Conservation (phyloP, 2,113 vertebrate genomes). For the Oncorhynchus clarkii region DNA sequence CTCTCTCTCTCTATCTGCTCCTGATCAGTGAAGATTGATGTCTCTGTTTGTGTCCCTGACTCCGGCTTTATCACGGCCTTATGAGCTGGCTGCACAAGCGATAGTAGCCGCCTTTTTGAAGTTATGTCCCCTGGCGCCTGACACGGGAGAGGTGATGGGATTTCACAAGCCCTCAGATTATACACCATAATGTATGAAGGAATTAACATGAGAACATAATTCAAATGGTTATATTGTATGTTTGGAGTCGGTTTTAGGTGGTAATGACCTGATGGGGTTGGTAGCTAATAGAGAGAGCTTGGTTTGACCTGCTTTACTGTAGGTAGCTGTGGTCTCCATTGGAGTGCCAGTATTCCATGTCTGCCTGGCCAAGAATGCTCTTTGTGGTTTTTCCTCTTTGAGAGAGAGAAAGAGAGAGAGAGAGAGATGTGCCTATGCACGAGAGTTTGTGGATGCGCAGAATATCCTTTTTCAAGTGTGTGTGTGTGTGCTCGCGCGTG, state of each 20-base stretch:
- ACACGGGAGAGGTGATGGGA: slow-evolving; percentile 17
- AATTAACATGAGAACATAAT: neutral
- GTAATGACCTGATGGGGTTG: slow-evolving; percentile 18
- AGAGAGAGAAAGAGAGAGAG: neutral
- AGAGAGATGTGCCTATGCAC: neutral
- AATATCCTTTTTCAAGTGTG: slow-evolving; percentile 9
- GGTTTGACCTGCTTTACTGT: slow-evolving; percentile 57
- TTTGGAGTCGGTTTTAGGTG: slow-evolving; percentile 10
- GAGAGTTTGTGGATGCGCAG: neutral
- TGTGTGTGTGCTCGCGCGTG: slow-evolving; percentile 23
- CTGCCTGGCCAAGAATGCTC: slow-evolving; percentile 20
- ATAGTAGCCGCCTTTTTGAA: slow-evolving; percentile 45
- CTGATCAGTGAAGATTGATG: slow-evolving; percentile 62
- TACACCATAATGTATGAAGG: neutral
- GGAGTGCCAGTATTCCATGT: slow-evolving; percentile 13
- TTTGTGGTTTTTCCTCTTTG: slow-evolving; percentile 9
- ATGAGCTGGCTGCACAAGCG: slow-evolving; percentile 46
- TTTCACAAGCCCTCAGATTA: neutral
- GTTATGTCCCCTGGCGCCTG: slow-evolving; percentile 54
- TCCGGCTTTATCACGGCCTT: slow-evolving; percentile 47
- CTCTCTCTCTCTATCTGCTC: slow-evolving; percentile 50
- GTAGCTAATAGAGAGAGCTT: slow-evolving; percentile 31
- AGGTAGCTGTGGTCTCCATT: slow-evolving; percentile 36
- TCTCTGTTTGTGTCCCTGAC: slow-evolving; percentile 55
- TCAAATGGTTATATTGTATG: neutral